Evolutionary conservation across 1,140 invertebrate species (phyloP), one percentile per base, ranked within the genome.

Genomic region (Tetramorium parvispinum): DNA sequence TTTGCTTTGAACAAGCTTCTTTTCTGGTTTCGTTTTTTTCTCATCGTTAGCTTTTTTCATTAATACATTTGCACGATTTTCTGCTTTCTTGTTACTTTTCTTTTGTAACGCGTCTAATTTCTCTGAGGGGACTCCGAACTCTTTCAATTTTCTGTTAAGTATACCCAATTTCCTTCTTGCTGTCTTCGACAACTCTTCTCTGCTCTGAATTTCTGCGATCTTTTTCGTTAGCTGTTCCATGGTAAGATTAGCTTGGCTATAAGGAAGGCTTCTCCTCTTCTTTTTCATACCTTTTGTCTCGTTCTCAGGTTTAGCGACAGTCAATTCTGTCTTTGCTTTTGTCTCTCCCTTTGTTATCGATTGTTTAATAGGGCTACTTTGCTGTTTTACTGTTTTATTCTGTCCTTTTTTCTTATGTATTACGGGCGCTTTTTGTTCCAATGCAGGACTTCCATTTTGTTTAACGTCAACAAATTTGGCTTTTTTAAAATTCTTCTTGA

Each of bases 1-100:
- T 79, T 88, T 94, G 88, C 88, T 96, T 94, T 91, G 96, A 93
- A 92, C 96, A 95, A 92, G 96, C 57, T 21, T 79, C 61, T 73
- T 89, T 83, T 61, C 91, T 43, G 21, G 18, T 53, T 18, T 85
- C 87, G 43, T 94, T 87, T 68, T 89, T 18, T 70, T 85, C 71
- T 11, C 83, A 77, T 76, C 88, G 82, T 55, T 90, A 70, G 32
- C 27, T 32, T 32, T 75, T 11, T 55, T 92, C 77, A 92, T 85
- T 63, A 87, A 59, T 13, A 86, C 77, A 71, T 71, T 43, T 27
- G n/a, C 63, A 32, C 91, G 55, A 85, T 92, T 91, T 53, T 94
- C 89, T 46, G 94, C 91, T 37, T 95, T 89, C 53, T 93, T 70
- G 5, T 46, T 46, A 24, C 3, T 55, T 18, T 91, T 85, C 66